These are phyloP conservation scores for Erannis defoliaria DNA, from an alignment of 2,888 invertebrate species.

Conservation along the genomic window DNA sequence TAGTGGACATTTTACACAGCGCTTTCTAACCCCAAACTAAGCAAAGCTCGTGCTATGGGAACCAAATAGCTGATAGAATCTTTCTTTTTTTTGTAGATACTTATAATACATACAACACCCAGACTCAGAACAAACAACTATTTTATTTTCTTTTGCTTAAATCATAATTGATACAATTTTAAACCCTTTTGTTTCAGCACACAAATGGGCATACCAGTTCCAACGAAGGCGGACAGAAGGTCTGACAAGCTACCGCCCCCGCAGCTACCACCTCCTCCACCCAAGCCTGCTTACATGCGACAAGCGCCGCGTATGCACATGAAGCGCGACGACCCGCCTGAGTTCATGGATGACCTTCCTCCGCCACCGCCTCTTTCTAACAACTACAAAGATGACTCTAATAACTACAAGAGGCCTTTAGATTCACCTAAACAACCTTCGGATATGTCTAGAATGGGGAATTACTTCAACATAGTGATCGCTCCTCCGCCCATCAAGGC, in stretches of 20 bases:
- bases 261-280: conserved; percentile 4
- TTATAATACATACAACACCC: too few species aligned
- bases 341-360: conserved; percentile 56
- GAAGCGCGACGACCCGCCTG: conserved; percentile 59
- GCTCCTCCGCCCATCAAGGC: conserved; percentile 81
- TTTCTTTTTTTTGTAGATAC: too few species aligned
- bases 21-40: too few species aligned
- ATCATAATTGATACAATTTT: background rate
- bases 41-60: too few species aligned
- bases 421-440: conserved; percentile 44
- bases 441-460: conserved; percentile 79
- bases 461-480: conserved; percentile 82
- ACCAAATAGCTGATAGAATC: too few species aligned
- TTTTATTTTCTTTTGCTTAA: background rate
- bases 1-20: too few species aligned
- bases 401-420: conserved; percentile 61
- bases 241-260: conserved; percentile 49
- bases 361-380: conserved; percentile 36
- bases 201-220: conserved; percentile 82
- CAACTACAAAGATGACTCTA: conserved; percentile 59
- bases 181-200: conserved; percentile 60
- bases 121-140: too few species aligned
- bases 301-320: conserved; percentile 52
- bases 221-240: conserved; percentile 56
- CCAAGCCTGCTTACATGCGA: conserved; percentile 50